Base-by-base conservation (phyloP, 1,140 invertebrate genomes). In the Prorops nasuta region DNA sequence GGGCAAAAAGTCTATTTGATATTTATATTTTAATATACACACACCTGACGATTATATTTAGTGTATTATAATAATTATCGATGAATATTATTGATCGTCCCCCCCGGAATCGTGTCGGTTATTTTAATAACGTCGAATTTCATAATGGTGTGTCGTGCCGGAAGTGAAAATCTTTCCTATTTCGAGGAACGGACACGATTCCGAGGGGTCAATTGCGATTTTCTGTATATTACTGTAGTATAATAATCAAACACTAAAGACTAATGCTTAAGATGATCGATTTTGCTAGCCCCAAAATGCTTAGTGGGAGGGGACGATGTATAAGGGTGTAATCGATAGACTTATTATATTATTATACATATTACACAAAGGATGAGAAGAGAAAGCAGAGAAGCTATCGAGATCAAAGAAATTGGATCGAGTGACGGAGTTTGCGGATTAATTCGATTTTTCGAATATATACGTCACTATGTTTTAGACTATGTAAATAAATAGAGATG, bases 181-280 rank as follows among this genome's bases (percentile, higher is more conserved):
- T 4, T 28, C 10, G n/a, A n/a, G n/a, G n/a, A n/a, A n/a, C n/a
- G n/a, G n/a, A n/a, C n/a, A n/a, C n/a, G n/a, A n/a, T n/a, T n/a
- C n/a, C n/a, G n/a, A n/a, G n/a, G n/a, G n/a, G n/a, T n/a, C 22
- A 60, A 43, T 45, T 63, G 60, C 61, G 45, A 44, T 63, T 69
- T 71, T 67, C 63, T 74, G 69, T 74, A 72, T 69, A 74, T 72
- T 74, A 69, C 49, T 71, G 67, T 74, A 73, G 69, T 67, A 69
- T 72, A 69, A 57, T 71, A 73, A 73, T 73, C 71, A 72, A 73
- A 73, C 60, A 73, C 69, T 72, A 73, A 73, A 73, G 71, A 73
- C 71, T 73, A 73, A 72, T 72, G 64, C 70, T 69, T 73, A 72
- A 72, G 68, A 60, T 72, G 63, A 73, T 68, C 62, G 58, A 67